A percentile compares a stretch with the other conserved stretches of the same genome.
Evolutionary conservation across 2,888 invertebrate species (phyloP).

Genomic region (Nephrocerus scutellatus): DNA sequence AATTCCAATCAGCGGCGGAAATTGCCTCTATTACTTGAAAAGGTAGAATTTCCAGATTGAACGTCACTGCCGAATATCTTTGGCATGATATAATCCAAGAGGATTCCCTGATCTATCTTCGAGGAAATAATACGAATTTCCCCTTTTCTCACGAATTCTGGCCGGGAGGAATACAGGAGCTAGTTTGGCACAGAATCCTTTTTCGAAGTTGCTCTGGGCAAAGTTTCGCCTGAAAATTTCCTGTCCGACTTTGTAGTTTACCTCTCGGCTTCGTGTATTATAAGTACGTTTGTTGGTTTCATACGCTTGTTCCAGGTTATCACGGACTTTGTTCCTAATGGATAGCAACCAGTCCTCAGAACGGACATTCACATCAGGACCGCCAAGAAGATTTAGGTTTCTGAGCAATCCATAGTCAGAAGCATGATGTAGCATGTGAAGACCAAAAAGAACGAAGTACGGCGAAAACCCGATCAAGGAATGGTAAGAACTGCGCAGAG

Average conservation of each 20-base stretch:
- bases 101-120: conserved; percentile 8
- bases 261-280: conserved; percentile 2
- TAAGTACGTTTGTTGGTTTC: neutral
- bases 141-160: neutral
- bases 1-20: neutral
- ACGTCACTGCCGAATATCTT: conserved; percentile 8
- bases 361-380: neutral
- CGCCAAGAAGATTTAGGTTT: conserved; percentile 3
- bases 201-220: conserved; percentile 5
- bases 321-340: neutral
- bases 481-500: conserved; percentile 8
- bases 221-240: conserved; percentile 11
- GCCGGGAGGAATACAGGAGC: conserved; percentile 6
- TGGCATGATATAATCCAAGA: conserved; percentile 9
- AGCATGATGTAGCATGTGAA: conserved; percentile 16
- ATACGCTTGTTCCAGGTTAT: conserved; percentile 1
- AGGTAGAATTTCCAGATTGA: neutral
- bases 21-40: neutral
- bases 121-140: conserved; percentile 1
- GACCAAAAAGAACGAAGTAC: conserved; percentile 17
- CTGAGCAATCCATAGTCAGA: conserved; percentile 9
- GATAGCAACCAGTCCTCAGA: neutral
- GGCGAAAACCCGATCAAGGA: conserved; percentile 13
- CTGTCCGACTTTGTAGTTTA: conserved; percentile 2
- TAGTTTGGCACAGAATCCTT: conserved; percentile 9